Conservation (phyloP, 2,113 vertebrate genomes). For the Dermatemys mawii region DNA sequence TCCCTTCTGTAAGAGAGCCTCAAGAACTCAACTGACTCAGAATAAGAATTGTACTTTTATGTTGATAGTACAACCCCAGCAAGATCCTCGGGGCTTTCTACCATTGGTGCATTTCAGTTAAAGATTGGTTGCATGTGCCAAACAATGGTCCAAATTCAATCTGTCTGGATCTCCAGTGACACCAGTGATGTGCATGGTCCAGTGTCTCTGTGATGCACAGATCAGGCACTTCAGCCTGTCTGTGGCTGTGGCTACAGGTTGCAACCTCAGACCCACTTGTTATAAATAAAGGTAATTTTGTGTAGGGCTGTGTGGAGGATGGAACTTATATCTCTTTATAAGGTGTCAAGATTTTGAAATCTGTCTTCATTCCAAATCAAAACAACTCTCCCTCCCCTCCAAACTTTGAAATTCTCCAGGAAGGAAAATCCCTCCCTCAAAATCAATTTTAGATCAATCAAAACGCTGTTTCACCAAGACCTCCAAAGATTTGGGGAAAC, state of each 20-base stretch:
- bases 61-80: neutral
- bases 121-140: neutral
- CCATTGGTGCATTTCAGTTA: neutral
- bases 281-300: too few species aligned
- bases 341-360: too few species aligned
- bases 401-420: too few species aligned
- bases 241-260: neutral
- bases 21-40: neutral
- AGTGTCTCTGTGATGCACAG: neutral
- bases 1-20: slow-evolving; percentile 1
- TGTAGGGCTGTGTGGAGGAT: too few species aligned
- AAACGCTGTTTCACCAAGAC: too few species aligned
- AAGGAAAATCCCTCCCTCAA: too few species aligned
- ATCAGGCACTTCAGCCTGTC: neutral
- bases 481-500: too few species aligned
- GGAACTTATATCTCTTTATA: too few species aligned
- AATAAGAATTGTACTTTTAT: slow-evolving; percentile 34
- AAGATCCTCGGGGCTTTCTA: neutral
- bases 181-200: neutral
- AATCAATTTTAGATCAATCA: too few species aligned
- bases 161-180: neutral
- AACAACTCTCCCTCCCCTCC: too few species aligned
- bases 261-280: too few species aligned
- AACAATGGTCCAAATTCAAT: neutral
- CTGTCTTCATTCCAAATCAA: too few species aligned